Evolutionary conservation across 1,140 invertebrate genomes (phyloP), one percentile per base, ranked within the genome.

Genomic region (Chionoecetes opilio): DNA sequence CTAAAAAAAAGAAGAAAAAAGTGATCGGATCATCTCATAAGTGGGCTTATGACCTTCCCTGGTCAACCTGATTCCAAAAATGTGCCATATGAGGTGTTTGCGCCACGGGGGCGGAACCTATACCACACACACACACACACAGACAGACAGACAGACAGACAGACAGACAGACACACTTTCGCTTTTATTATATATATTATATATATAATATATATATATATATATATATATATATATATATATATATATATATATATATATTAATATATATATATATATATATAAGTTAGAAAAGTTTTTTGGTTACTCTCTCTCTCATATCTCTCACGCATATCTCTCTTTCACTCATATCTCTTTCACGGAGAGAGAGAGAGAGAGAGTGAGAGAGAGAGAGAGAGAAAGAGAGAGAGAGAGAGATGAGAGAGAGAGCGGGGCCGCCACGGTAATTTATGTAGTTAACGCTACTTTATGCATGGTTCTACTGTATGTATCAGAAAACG

Each of bases 171-270:
- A 37, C 37, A 53, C 29, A 53, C 21, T 53, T 11, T 53, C 21
- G 46, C 21, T 53, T 53, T 53, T 17, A 53, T 14, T 91, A 21
- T 91, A 41, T 38, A 53, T 91, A 3, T 91, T 37, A 85, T 85
- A 85, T 86, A 86, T 8, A 86, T 86, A 29, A 93, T 87, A 41
- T 87, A 86, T 93, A 46, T 93, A 86, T 93, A 87, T 93, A 93
- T 93, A 85, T 93, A 93, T 93, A 93, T 93, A 93, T 93, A 93
- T 93, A 93, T 93, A 85, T 93, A 93, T 93, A 93, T 93, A 93
- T 93, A 93, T 93, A 93, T 93, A 93, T 93, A 93, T 93, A 93
- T 93, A 93, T 93, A 93, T 93, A 93, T 93, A 93, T 93, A 93
- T 93, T 84, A 84, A 93, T 85, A 93, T 85, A 93, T 93, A 93